Evolutionary conservation across 2,797 vertebrate species (phyloP).

Genomic region (Columba guinea): DNA sequence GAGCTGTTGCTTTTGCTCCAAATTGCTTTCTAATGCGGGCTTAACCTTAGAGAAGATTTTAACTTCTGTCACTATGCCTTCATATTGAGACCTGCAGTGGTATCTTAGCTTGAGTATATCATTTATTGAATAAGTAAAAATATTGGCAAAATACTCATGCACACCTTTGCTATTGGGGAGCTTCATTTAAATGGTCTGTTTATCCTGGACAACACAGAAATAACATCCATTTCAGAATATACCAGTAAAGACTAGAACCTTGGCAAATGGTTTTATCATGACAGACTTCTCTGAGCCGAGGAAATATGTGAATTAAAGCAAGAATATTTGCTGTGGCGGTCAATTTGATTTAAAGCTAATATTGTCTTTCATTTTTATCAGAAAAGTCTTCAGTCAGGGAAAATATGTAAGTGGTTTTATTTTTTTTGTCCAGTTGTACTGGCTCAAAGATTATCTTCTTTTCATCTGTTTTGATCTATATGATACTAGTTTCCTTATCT

Average conservation of each 20-base stretch:
- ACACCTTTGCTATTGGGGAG: neutral
- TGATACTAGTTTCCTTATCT: neutral
- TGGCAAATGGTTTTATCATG: neutral
- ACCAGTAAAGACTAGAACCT: neutral
- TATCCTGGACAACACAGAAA: neutral
- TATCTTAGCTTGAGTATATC: neutral
- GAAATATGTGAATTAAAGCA: neutral
- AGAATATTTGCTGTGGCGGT: neutral
- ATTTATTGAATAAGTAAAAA: neutral
- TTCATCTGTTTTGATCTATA: neutral
- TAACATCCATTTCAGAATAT: neutral
- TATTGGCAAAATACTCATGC: neutral
- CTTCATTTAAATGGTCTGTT: neutral
- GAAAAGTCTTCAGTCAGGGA: neutral
- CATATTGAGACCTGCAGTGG: neutral
- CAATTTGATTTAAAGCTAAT: constrained; percentile 11
- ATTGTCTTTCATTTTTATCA: neutral
- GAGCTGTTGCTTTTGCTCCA: neutral
- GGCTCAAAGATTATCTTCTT: neutral
- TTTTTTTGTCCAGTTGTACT: neutral
- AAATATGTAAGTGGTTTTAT: neutral
- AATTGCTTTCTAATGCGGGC: neutral
- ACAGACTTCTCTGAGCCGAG: neutral
- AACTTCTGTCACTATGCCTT: neutral
- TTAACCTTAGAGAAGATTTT: neutral